Evolutionary conservation across 2,888 invertebrate genomes (phyloP).

Genomic region (Aporophyla nigra): DNA sequence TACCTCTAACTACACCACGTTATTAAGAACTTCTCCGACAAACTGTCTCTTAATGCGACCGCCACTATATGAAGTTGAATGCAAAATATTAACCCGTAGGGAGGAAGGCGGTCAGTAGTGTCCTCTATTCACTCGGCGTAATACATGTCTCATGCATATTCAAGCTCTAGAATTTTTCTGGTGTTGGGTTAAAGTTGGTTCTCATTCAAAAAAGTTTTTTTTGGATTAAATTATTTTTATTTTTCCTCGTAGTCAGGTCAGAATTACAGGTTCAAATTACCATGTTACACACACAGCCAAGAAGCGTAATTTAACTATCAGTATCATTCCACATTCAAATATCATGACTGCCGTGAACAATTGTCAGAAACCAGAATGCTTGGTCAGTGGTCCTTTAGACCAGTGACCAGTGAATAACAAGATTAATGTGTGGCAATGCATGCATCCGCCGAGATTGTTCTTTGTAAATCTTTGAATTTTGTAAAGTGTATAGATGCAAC

Average conservation of each 20-base stretch:
- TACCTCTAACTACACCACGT: slow-evolving; percentile 41
- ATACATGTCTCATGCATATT: slow-evolving; percentile 62
- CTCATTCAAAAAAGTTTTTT: neutral
- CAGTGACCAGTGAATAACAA: no score
- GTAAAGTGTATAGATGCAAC: no score
- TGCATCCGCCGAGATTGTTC: no score
- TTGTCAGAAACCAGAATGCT: neutral
- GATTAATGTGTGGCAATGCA: no score
- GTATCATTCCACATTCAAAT: neutral
- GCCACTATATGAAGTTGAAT: slow-evolving; percentile 76
- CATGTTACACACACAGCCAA: no score
- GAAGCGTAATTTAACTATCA: neutral
- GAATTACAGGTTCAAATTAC: no score
- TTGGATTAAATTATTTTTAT: neutral
- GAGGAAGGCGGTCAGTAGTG: slow-evolving; percentile 45
- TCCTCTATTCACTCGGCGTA: slow-evolving; percentile 34
- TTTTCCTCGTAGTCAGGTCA: neutral
- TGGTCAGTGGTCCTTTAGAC: no score
- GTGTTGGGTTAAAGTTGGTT: slow-evolving; percentile 15
- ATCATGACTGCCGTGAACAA: neutral
- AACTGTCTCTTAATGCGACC: slow-evolving; percentile 70
- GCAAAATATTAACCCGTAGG: slow-evolving; percentile 77
- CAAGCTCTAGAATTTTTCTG: slow-evolving; percentile 24
- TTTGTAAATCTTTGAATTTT: no score
- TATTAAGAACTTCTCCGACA: slow-evolving; percentile 70